A percentile compares a stretch with the other conserved stretches of the same genome.
phyloP scores from a whole-genome alignment of 2,113 vertebrate species.

The Lycaon pictus region DNA sequence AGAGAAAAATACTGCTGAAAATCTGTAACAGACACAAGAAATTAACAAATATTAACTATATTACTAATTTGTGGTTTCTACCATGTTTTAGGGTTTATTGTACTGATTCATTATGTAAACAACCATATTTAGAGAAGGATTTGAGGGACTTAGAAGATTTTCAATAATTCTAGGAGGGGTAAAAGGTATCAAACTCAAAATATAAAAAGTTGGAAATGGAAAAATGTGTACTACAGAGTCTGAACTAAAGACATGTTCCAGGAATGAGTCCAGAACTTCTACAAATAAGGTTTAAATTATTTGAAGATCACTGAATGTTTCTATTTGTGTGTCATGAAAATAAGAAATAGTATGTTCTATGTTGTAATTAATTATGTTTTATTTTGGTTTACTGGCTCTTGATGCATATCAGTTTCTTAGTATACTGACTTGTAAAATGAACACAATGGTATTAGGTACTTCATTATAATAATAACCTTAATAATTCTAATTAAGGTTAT shows the following conservation, averaged over 20 bases:
- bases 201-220: neutral
- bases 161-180: neutral
- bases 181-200: neutral
- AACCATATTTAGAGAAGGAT: neutral
- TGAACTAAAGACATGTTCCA: neutral
- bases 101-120: neutral
- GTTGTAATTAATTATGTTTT: neutral
- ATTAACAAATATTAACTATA: neutral
- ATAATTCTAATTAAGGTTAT: neutral
- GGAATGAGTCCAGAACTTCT: neutral
- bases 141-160: neutral
- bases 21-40: conserved; percentile 7
- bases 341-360: neutral
- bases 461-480: neutral
- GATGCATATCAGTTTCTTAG: neutral
- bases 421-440: neutral
- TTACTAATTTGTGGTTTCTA: neutral
- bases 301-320: neutral
- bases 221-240: neutral
- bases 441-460: neutral
- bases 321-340: neutral
- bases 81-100: neutral
- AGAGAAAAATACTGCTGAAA: neutral
- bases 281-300: neutral
- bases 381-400: neutral